Percentiles rank a stretch among this genome's conserved stretches.
Evolutionary conservation across 2,797 vertebrate species (phyloP).

Genomic region (Ispidina lecontei): DNA sequence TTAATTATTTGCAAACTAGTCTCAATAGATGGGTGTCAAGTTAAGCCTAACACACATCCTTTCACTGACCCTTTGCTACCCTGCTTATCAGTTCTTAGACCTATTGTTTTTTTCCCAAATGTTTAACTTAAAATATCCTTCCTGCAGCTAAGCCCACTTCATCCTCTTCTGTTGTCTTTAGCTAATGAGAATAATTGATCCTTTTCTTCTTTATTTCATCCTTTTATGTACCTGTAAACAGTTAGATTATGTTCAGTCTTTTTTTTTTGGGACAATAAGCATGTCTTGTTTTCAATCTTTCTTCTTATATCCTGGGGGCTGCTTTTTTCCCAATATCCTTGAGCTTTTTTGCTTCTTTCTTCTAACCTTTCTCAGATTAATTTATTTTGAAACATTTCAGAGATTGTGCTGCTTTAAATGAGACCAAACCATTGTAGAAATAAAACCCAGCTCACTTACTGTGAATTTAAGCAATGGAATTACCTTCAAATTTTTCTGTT

Average conservation of each 20-base stretch:
- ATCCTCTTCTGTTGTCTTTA: conserved; percentile 15
- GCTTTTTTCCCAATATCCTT: accelerated
- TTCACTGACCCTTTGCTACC: neutral
- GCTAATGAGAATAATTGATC: conserved; percentile 50
- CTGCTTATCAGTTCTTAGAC: neutral
- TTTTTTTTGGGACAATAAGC: neutral
- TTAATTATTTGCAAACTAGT: neutral
- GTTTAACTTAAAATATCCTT: conserved; percentile 11
- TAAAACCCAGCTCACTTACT: neutral
- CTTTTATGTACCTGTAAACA: neutral
- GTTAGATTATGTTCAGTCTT: neutral
- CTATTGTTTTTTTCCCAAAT: neutral
- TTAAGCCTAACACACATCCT: neutral
- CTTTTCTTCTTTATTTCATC: neutral
- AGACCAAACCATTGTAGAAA: neutral
- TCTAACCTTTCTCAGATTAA: neutral
- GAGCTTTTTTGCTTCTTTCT: neutral
- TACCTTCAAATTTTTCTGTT: neutral
- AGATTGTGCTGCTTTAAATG: neutral
- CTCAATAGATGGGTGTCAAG: neutral
- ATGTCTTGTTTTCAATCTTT: neutral
- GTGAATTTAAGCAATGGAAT: neutral
- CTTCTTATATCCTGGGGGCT: neutral
- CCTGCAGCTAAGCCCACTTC: neutral
- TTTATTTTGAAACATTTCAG: neutral